Evolutionary conservation across 2,113 vertebrate genomes (phyloP).

Genomic region (Donacobius atricapilla): DNA sequence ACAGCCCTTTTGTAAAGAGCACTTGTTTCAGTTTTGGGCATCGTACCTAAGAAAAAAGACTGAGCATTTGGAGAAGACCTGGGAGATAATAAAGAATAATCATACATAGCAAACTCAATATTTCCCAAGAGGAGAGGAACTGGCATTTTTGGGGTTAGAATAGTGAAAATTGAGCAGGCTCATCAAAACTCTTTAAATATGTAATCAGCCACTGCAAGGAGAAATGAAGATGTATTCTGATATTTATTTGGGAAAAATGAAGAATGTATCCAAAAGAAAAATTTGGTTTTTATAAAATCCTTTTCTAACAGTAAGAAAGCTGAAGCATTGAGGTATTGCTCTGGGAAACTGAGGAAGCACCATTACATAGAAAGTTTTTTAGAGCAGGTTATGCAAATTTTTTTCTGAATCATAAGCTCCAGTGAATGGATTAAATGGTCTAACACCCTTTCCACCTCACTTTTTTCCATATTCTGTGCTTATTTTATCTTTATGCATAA

Average conservation of each 20-base stretch:
- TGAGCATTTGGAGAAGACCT: not conserved
- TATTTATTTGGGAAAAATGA: not conserved
- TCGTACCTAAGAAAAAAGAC: not conserved
- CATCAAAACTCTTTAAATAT: not conserved
- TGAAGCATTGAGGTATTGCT: not conserved
- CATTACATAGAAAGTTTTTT: not conserved
- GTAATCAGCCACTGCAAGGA: not conserved
- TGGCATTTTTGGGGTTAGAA: not conserved
- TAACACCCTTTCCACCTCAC: not conserved
- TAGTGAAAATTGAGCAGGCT: not conserved
- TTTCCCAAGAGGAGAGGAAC: not conserved
- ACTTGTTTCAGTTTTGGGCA: not conserved
- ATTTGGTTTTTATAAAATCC: not conserved
- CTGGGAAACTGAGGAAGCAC: slow-evolving; percentile 26
- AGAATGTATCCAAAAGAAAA: not conserved
- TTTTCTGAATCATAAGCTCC: not conserved
- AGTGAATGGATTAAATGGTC: not conserved
- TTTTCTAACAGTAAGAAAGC: not conserved
- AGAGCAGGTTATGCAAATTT: not conserved
- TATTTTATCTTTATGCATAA: not conserved
- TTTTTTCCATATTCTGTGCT: not conserved
- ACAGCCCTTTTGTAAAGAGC: not conserved
- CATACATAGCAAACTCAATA: rapidly evolving
- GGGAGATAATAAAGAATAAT: not conserved
- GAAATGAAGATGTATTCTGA: not conserved